A percentile compares a stretch with the other conserved stretches of the same genome.
Evolutionary conservation across 2,797 vertebrate genomes (phyloP).

Genomic region (Morus bassanus): DNA sequence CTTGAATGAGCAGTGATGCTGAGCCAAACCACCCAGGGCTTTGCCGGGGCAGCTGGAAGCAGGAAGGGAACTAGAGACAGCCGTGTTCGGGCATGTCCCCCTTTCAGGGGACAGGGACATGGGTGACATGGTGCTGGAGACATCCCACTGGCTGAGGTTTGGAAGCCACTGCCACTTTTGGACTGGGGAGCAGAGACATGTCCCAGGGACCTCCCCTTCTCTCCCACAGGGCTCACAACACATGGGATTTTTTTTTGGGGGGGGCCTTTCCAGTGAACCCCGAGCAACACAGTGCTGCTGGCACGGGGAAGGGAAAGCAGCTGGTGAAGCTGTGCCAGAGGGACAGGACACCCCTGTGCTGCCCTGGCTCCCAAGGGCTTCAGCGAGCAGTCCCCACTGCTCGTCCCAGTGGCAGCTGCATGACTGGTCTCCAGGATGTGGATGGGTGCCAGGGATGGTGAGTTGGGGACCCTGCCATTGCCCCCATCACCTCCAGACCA

Average conservation of each 20-base stretch:
- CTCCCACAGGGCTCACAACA: fast-evolving
- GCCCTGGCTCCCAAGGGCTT: fast-evolving
- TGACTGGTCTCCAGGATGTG: fast-evolving
- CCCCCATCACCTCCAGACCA: background rate
- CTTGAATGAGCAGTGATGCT: fast-evolving
- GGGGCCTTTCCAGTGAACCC: background rate
- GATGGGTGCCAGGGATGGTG: background rate
- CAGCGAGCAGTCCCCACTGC: fast-evolving
- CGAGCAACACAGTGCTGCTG: background rate
- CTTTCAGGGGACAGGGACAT: fast-evolving
- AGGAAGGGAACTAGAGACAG: fast-evolving
- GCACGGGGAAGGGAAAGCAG: background rate
- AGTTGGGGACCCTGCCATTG: background rate
- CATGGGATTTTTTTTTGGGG: background rate
- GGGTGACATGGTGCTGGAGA: fast-evolving
- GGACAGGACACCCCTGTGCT: fast-evolving
- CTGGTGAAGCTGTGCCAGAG: fast-evolving
- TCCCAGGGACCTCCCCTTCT: background rate
- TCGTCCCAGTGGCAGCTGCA: fast-evolving
- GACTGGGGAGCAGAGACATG: background rate
- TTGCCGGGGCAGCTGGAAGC: background rate
- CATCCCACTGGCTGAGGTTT: background rate
- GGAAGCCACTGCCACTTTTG: fast-evolving
- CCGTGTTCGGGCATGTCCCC: fast-evolving
- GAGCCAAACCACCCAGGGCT: background rate